Evolutionary conservation across 2,888 invertebrate species (phyloP).

Genomic region (Stictocephala bisonia): DNA sequence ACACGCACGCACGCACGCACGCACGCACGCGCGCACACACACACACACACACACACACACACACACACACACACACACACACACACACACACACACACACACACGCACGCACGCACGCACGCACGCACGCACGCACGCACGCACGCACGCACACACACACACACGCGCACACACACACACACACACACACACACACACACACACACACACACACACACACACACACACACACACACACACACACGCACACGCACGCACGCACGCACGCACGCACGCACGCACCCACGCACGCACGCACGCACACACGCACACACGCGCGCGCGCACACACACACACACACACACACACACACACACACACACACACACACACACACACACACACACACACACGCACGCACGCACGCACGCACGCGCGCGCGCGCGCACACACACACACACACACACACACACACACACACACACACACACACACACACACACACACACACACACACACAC

Average conservation of each 20-base stretch:
- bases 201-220: no score
- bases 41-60: constrained; percentile 21
- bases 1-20: constrained; percentile 13
- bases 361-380: neutral
- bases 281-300: no score
- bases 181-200: no score
- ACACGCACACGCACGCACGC: no score
- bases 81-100: neutral
- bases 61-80: constrained; percentile 11
- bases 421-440: neutral
- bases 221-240: no score
- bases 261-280: no score
- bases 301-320: neutral
- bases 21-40: constrained; percentile 10
- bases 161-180: neutral
- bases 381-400: neutral
- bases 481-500: neutral
- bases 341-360: neutral
- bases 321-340: constrained; percentile 5
- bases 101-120: constrained; percentile 1
- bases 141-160: neutral
- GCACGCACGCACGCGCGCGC: neutral
- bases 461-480: neutral
- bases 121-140: neutral
- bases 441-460: neutral